phyloP scores from a whole-genome alignment of 2,888 invertebrate species.

The Clistopyga incitator region DNA sequence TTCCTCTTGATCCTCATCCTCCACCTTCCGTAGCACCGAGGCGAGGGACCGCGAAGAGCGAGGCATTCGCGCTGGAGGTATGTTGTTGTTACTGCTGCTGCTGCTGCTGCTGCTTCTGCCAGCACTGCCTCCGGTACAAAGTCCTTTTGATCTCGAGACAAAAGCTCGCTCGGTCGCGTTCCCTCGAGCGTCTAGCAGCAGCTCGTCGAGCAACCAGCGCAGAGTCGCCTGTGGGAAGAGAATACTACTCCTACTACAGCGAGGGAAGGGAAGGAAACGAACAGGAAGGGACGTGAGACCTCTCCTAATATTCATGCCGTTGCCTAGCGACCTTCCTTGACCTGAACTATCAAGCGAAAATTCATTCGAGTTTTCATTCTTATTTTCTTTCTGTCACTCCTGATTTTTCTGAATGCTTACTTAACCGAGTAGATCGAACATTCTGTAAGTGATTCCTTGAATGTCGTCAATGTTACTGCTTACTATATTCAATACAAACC shows the following conservation, averaged over 20 bases:
- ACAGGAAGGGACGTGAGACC: slow-evolving; percentile 34
- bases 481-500: too few species aligned
- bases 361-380: slow-evolving; percentile 14
- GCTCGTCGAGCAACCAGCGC: slow-evolving; percentile 48
- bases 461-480: too few species aligned
- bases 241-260: slow-evolving; percentile 35
- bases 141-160: slow-evolving; percentile 78
- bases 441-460: too few species aligned
- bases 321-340: slow-evolving; percentile 73
- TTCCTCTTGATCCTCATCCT: slow-evolving; percentile 57
- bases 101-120: slow-evolving; percentile 41
- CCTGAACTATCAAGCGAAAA: slow-evolving; percentile 57
- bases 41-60: slow-evolving; percentile 64
- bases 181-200: slow-evolving; percentile 62
- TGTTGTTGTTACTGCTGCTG: slow-evolving; percentile 2
- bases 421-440: too few species aligned
- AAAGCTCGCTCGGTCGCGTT: slow-evolving; percentile 72
- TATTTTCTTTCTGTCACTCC: too few species aligned
- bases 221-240: slow-evolving; percentile 56
- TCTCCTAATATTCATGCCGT: slow-evolving; percentile 68
- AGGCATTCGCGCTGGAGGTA: slow-evolving; percentile 66
- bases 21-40: slow-evolving; percentile 67
- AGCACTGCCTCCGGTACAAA: slow-evolving; percentile 59
- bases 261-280: slow-evolving; percentile 23
- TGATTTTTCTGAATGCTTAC: too few species aligned